phyloP scores from a whole-genome alignment of 1,140 invertebrate genomes.

The Andricus grossulariae region DNA sequence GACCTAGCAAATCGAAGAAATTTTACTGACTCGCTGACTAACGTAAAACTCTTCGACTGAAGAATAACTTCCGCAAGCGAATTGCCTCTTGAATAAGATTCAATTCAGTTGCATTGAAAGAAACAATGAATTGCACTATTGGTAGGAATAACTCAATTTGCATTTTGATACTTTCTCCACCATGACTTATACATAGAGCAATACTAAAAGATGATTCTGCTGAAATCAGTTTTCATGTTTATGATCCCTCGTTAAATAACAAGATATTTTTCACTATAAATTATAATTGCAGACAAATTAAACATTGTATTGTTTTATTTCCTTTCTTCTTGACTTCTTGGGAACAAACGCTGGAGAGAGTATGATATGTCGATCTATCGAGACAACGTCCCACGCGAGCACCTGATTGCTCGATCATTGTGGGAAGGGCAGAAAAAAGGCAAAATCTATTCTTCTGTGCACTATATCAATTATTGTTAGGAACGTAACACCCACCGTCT shows the following conservation, averaged over 20 bases:
- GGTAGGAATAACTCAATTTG: slow-evolving; percentile 1
- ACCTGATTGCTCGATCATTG: slow-evolving; percentile 29
- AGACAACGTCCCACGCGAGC: slow-evolving; percentile 9
- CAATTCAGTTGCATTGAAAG: slow-evolving; percentile 1
- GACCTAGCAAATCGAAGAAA: slow-evolving; percentile 8
- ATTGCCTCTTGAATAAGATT: slow-evolving; percentile 3
- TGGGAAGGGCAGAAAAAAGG: slow-evolving; percentile 4
- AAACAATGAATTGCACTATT: background rate
- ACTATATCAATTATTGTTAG: slow-evolving; percentile 14
- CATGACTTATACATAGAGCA: background rate
- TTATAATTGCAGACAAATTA: background rate
- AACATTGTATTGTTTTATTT: background rate
- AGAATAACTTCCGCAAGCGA: slow-evolving; percentile 1
- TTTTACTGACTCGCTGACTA: background rate
- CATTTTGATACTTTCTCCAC: slow-evolving; percentile 7
- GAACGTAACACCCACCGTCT: slow-evolving; percentile 10
- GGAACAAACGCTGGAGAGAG: background rate
- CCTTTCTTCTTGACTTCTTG: background rate
- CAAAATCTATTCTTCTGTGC: slow-evolving; percentile 30
- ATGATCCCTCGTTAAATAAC: background rate
- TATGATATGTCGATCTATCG: slow-evolving; percentile 8
- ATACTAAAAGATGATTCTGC: background rate
- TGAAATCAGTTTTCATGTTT: background rate
- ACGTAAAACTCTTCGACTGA: background rate
- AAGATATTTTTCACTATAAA: background rate